Conservation (phyloP, 2,888 invertebrate genomes). For the Panzeria rudis region DNA sequence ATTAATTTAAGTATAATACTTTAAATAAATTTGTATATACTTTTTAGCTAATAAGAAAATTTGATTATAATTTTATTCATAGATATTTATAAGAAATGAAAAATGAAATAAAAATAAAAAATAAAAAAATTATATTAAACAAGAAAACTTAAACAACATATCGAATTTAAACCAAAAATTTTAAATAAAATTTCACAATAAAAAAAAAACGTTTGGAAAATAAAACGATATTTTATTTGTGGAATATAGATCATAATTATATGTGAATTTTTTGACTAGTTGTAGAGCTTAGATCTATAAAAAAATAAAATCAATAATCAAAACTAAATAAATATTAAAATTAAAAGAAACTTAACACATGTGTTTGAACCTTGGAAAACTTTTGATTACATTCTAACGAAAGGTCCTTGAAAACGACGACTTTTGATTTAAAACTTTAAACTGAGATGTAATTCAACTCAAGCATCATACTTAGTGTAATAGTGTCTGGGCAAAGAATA, state of each 20-base stretch:
- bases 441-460: neutral
- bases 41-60: neutral
- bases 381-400: neutral
- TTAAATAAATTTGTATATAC: neutral
- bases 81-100: neutral
- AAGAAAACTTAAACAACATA: slow-evolving; percentile 76
- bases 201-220: neutral
- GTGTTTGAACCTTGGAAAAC: neutral
- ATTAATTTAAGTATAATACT: neutral
- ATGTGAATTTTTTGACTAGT: slow-evolving; percentile 34
- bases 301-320: slow-evolving; percentile 48
- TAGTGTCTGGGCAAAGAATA: too few species aligned
- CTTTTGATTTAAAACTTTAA: too few species aligned
- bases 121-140: neutral
- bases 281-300: slow-evolving; percentile 43
- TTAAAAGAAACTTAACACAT: slow-evolving; percentile 9
- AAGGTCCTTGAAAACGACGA: too few species aligned
- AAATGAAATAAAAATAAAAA: slow-evolving; percentile 50
- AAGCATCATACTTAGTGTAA: too few species aligned
- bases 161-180: slow-evolving; percentile 81
- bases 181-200: slow-evolving; percentile 39
- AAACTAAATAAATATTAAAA: slow-evolving; percentile 54
- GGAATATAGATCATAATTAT: slow-evolving; percentile 32
- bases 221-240: slow-evolving; percentile 11
- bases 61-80: neutral